phyloP scores from a whole-genome alignment of 2,113 vertebrate species.

The Ceyx melanurus region DNA sequence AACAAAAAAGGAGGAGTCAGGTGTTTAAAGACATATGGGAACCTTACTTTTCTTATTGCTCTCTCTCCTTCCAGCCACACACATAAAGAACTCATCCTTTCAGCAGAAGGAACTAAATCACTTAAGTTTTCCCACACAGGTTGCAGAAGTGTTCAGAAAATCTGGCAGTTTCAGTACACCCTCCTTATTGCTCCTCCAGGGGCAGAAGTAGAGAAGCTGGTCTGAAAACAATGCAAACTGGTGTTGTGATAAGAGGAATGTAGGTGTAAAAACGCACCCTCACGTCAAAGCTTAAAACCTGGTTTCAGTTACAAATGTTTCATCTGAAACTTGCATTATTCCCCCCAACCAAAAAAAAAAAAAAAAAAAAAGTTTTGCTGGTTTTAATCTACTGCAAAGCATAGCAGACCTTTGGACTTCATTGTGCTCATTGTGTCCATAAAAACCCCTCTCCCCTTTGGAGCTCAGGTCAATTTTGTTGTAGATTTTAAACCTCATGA shows the following conservation, averaged over 20 bases:
- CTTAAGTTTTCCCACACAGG: neutral
- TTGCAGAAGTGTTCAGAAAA: neutral
- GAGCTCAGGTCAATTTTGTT: neutral
- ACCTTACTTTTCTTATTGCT: neutral
- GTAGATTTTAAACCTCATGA: neutral
- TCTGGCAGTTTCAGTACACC: neutral
- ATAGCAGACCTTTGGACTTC: neutral
- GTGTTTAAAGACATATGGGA: neutral
- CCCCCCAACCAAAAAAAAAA: neutral
- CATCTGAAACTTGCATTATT: neutral
- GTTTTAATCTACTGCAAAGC: neutral
- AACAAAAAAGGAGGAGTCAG: neutral
- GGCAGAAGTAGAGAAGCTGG: neutral
- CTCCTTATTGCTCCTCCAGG: neutral
- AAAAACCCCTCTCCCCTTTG: neutral
- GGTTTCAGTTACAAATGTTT: neutral
- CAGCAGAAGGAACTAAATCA: neutral
- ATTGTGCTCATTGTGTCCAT: too few species aligned
- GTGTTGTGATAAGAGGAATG: neutral
- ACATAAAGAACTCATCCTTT: neutral
- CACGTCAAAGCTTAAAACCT: neutral
- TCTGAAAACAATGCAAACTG: neutral
- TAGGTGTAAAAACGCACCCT: neutral
- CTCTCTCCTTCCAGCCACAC: neutral
- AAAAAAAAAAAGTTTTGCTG: too few species aligned